Base-by-base conservation (phyloP, 2,797 vertebrate genomes). In the Orientallactaga sibirica region DNA sequence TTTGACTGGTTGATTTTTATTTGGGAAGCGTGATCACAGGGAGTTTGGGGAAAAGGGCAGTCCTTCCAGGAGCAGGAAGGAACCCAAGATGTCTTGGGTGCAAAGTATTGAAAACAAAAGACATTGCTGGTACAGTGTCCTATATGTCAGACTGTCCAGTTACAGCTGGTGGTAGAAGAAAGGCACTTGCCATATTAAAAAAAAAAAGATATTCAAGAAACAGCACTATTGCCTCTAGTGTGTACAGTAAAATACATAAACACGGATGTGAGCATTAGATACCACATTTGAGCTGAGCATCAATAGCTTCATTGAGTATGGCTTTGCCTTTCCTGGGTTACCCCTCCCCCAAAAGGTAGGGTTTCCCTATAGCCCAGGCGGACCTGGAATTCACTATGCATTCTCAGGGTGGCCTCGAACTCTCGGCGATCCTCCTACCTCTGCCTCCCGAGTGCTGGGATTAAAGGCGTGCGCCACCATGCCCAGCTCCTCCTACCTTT, bases 81-180 rank as follows among this genome's bases (percentile, higher is more conserved):
- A 20, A 15, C 16, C 80, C 33, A 29, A 8, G 43, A 58, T 62
- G 64, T 33, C 33, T 2, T 37, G 33, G 33, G 33, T 43, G 9
- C n/a, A 88, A 43, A 71, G 27, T 12, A 52, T 1, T 20, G 22
- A 77, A 77, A 37, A 52, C 22, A 58, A 85, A 67, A 52, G 22
- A 18, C 2, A 0, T n/a, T n/a, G n/a, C 14, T 24, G 6, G 3
- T 29, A 3, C 6, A 5, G 0, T n/a, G 52, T 8, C 15, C 16
- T 1, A 0, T 12, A 3, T 22, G 11, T 61, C 58, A 64, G 2
- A 27, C 77, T 86, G 14, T 55, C 55, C 10, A 19, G n/a, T 66
- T 64, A 4, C 27, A 20, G 61, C 62, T 37, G 29, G 27, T 29
- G 19, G 66, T 75, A 86, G 55, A 84, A n/a, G 29, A 68, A 67